Evolutionary conservation across 2,797 vertebrate species (phyloP).

Genomic region (Catamblyrhynchus diadema): DNA sequence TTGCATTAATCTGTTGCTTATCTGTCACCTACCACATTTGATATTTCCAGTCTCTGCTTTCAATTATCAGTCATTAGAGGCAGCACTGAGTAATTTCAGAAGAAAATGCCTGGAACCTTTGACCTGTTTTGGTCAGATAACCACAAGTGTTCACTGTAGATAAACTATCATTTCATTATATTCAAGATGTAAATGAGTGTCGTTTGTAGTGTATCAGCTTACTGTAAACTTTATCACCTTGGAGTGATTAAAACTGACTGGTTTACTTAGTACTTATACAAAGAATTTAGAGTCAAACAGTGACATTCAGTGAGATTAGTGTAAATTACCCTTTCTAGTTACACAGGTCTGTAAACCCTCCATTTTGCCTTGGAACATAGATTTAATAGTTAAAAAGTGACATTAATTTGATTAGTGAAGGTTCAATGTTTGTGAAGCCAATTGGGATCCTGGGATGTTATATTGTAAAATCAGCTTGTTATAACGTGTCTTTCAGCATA

Average conservation of each 20-base stretch:
- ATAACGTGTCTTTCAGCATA: background rate
- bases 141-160: conserved; percentile 80
- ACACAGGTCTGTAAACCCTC: background rate
- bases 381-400: conserved; percentile 45
- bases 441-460: background rate
- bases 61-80: conserved; percentile 85
- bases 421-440: background rate
- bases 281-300: conserved; percentile 68
- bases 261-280: conserved; percentile 63
- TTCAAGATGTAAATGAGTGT: conserved; percentile 69
- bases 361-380: conserved; percentile 23
- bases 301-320: conserved; percentile 68
- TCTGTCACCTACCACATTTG: conserved; percentile 79
- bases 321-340: conserved; percentile 12
- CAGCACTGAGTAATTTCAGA: conserved; percentile 80
- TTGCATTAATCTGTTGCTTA: conserved; percentile 77
- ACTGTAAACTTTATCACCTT: conserved; percentile 71
- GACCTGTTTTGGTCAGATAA: conserved; percentile 89
- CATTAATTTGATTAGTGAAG: background rate
- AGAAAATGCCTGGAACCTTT: conserved; percentile 84
- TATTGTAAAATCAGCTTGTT: background rate
- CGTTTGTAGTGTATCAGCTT: conserved; percentile 65
- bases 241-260: conserved; percentile 64
- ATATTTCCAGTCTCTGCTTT: conserved; percentile 82
- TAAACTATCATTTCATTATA: conserved; percentile 83